Conservation (phyloP, 2,888 invertebrate genomes). For the Acanthosoma haemorrhoidale region DNA sequence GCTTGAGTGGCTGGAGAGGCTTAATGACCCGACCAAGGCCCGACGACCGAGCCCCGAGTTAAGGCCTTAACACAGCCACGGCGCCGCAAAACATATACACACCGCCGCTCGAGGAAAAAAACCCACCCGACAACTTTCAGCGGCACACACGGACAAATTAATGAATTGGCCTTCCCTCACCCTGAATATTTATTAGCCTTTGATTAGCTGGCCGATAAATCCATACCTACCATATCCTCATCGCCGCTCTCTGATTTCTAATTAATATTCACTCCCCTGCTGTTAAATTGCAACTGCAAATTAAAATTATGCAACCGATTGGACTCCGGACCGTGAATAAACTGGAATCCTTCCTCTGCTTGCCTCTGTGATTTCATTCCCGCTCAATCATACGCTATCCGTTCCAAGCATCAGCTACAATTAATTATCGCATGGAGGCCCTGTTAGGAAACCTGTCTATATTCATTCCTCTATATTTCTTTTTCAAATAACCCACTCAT, state of each 20-base stretch:
- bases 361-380: too few species aligned
- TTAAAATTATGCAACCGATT: conserved; percentile 20
- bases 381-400: too few species aligned
- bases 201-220: conserved; percentile 20
- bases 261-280: conserved; percentile 14
- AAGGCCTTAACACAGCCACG: conserved; percentile 19
- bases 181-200: conserved; percentile 22
- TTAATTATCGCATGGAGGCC: too few species aligned
- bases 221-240: conserved; percentile 15
- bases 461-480: too few species aligned
- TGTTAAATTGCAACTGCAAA: conserved; percentile 18
- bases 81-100: conserved; percentile 24
- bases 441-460: too few species aligned
- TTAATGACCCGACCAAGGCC: conserved; percentile 25
- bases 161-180: neutral
- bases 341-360: neutral
- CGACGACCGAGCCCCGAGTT: neutral
- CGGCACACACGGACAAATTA: neutral
- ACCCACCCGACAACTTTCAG: conserved; percentile 16
- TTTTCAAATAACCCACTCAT: too few species aligned
- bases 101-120: conserved; percentile 3
- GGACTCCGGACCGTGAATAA: neutral
- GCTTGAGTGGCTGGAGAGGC: conserved; percentile 20
- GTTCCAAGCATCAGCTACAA: too few species aligned
- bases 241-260: conserved; percentile 2